Evolutionary conservation across 1,140 invertebrate species (phyloP).

Genomic region (Stegodyphus mimosarum): DNA sequence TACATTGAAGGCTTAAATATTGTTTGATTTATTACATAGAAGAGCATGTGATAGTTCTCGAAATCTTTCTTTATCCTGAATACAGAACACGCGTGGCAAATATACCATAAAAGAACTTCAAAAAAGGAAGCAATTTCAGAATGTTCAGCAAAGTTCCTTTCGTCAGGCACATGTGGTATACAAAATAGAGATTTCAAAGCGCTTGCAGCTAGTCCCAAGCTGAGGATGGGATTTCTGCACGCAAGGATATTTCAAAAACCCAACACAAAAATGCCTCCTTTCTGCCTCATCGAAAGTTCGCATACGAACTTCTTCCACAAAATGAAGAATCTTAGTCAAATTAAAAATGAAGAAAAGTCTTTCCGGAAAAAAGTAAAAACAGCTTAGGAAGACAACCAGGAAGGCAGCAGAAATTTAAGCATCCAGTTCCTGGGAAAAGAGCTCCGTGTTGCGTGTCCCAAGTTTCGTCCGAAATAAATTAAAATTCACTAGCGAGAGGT

Average conservation of each 20-base stretch:
- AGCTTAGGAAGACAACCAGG: background rate
- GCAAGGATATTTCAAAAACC: background rate
- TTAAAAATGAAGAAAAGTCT: constrained; percentile 8
- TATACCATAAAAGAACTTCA: too few relatives aligned
- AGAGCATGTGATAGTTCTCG: too few relatives aligned
- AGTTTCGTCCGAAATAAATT: constrained; percentile 29
- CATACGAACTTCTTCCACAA: background rate
- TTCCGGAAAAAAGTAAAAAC: background rate
- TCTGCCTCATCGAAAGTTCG: background rate
- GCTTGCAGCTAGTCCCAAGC: background rate
- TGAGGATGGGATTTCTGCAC: background rate
- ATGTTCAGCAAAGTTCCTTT: too few relatives aligned
- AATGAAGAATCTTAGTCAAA: background rate
- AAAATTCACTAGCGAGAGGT: constrained; percentile 30
- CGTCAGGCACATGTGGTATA: too few relatives aligned
- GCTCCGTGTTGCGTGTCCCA: constrained; percentile 10
- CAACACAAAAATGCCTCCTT: background rate
- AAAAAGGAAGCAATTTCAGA: too few relatives aligned
- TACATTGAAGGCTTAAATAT: too few relatives aligned
- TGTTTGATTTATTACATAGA: too few relatives aligned
- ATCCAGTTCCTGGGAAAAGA: background rate
- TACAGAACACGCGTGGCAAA: too few relatives aligned
- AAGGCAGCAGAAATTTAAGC: too few relatives aligned
- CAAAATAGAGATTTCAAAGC: background rate
- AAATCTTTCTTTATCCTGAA: too few relatives aligned